Evolutionary conservation across 2,888 invertebrate species (phyloP).

Genomic region (Piscicola geometra): DNA sequence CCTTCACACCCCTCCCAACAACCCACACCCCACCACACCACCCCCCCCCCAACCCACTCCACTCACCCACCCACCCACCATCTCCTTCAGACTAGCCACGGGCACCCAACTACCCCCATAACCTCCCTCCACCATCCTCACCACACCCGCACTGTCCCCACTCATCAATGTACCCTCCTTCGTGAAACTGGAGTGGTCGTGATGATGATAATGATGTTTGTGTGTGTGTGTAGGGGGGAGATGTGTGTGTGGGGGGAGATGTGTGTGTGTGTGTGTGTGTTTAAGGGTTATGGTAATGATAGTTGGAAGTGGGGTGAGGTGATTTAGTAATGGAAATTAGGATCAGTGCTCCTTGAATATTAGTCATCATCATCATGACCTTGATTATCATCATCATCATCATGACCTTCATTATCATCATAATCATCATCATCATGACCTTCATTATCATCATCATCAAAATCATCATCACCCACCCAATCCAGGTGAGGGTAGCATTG

Average conservation of each 20-base stretch:
- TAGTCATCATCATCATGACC: not conserved
- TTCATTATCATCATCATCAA: not conserved
- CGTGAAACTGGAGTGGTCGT: slow-evolving; percentile 74
- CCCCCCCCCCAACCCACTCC: not conserved
- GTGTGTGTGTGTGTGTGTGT: too few species aligned
- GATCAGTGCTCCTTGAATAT: not conserved
- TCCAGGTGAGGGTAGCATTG: slow-evolving; percentile 54
- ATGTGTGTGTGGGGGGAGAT: too few species aligned
- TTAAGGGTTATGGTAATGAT: too few species aligned
- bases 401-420: too few species aligned
- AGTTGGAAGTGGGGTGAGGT: too few species aligned
- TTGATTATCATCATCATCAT: too few species aligned
- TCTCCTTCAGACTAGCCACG: slow-evolving; percentile 68
- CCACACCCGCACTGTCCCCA: slow-evolving; percentile 71
- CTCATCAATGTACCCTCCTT: slow-evolving; percentile 75
- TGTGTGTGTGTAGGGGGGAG: not conserved
- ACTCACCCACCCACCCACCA: slow-evolving; percentile 60
- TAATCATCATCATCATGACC: not conserved
- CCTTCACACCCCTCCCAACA: not conserved
- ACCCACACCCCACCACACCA: slow-evolving; percentile 6
- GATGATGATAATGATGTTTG: too few species aligned
- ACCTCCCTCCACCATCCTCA: slow-evolving; percentile 67
- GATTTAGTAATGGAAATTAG: too few species aligned
- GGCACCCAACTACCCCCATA: slow-evolving; percentile 74
- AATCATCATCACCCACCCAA: slow-evolving; percentile 50